Percentiles rank a stretch among this genome's conserved stretches.
Evolutionary conservation across 2,888 invertebrate species (phyloP).

Genomic region (Drosophila flavopinicola): DNA sequence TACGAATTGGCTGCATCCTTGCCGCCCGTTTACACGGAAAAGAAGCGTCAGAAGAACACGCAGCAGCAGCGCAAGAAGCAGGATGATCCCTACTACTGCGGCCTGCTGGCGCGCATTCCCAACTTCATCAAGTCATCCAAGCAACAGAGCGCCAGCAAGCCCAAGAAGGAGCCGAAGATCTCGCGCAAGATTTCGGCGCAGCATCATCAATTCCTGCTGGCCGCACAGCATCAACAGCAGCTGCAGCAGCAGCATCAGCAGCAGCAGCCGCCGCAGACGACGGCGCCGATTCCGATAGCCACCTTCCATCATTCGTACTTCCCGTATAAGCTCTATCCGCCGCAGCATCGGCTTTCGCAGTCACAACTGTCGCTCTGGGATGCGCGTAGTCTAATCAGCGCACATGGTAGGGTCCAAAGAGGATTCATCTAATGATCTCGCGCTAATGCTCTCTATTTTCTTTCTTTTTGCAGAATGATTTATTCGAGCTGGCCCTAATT

Average conservation of each 20-base stretch:
- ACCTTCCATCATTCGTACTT: constrained; percentile 83
- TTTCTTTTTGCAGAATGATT: constrained; percentile 69
- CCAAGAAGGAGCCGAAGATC: constrained; percentile 81
- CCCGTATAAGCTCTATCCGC: constrained; percentile 82
- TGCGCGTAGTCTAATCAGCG: constrained; percentile 83
- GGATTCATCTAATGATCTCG: background rate
- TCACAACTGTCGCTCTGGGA: constrained; percentile 84
- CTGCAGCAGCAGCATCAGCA: constrained; percentile 49
- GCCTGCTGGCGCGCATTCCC: constrained; percentile 88
- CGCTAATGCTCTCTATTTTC: background rate
- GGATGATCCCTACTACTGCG: constrained; percentile 90
- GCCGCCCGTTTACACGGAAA: constrained; percentile 68
- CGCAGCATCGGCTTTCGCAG: constrained; percentile 83
- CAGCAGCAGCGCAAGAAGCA: constrained; percentile 82
- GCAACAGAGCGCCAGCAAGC: constrained; percentile 61
- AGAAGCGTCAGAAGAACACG: constrained; percentile 68
- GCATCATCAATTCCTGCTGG: constrained; percentile 67
- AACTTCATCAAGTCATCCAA: constrained; percentile 87
- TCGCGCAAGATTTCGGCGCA: constrained; percentile 84
- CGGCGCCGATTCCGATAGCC: constrained; percentile 83
- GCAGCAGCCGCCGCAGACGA: constrained; percentile 57
- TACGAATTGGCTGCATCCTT: constrained; percentile 74
- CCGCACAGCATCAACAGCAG: constrained; percentile 48
- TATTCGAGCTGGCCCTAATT: constrained; percentile 57
- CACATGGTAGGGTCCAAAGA: constrained; percentile 72